phyloP scores from a whole-genome alignment of 2,888 invertebrate genomes.

The Diaprepes abbreviatus region DNA sequence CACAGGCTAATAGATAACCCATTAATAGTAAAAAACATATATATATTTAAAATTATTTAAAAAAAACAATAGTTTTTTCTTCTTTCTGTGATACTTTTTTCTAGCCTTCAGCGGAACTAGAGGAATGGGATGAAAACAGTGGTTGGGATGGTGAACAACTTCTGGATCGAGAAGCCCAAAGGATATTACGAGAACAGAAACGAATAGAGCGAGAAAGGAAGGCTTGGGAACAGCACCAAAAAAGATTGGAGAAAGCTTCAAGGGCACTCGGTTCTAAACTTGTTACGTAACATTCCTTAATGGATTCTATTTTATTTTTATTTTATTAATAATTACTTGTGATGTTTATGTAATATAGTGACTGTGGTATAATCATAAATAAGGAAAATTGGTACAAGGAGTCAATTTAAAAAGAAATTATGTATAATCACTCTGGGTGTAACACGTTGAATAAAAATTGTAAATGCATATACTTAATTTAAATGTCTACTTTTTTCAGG shows the following conservation, averaged over 20 bases:
- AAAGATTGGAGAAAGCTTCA: constrained; percentile 60
- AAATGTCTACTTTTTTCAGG: too few relatives aligned
- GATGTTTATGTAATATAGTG: background rate
- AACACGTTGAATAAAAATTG: too few relatives aligned
- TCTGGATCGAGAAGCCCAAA: constrained; percentile 61
- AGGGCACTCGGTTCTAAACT: constrained; percentile 58
- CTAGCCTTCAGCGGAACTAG: constrained; percentile 61
- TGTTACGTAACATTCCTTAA: constrained; percentile 52
- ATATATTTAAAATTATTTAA: too few relatives aligned
- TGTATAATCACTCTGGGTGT: too few relatives aligned
- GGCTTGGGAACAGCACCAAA: constrained; percentile 63
- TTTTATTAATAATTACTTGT: background rate
- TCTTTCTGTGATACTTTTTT: too few relatives aligned
- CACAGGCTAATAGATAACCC: too few relatives aligned
- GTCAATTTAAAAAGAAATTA: too few relatives aligned
- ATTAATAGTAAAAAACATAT: too few relatives aligned
- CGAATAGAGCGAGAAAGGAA: constrained; percentile 61
- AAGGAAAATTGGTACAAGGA: background rate
- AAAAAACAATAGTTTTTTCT: too few relatives aligned
- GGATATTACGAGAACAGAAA: constrained; percentile 62
- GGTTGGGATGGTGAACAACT: constrained; percentile 63
- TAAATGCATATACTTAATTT: too few relatives aligned
- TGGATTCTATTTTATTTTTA: background rate
- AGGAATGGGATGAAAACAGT: constrained; percentile 65
- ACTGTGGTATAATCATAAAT: background rate